A percentile compares a stretch with the other conserved stretches of the same genome.
Evolutionary conservation across 2,113 vertebrate genomes (phyloP).

Genomic region (Ondatra zibethicus): DNA sequence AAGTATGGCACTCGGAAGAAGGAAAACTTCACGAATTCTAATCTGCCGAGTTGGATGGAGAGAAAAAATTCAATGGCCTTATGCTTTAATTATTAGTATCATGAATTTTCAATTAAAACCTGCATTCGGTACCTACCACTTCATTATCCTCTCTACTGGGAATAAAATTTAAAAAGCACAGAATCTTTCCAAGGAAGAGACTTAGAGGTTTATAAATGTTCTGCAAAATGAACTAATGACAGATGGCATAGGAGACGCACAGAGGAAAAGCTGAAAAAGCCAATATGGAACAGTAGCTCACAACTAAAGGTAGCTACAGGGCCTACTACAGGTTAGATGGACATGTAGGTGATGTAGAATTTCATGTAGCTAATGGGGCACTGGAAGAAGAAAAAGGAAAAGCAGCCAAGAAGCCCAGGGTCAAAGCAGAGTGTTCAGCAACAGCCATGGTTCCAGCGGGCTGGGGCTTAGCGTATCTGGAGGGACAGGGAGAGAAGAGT

Average conservation of each 20-base stretch:
- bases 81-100: conserved; percentile 53
- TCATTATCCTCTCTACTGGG: not conserved
- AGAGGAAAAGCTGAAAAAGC: not conserved
- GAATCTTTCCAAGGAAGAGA: not conserved
- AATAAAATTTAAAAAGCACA: conserved; percentile 11
- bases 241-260: not conserved
- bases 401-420: not conserved
- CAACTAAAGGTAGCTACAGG: not conserved
- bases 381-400: not conserved
- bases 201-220: not conserved
- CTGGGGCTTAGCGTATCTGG: not conserved
- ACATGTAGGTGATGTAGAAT: not conserved
- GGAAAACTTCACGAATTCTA: conserved; percentile 22
- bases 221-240: not conserved
- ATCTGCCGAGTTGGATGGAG: not conserved
- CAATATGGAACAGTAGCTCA: not conserved
- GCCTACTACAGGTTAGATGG: not conserved
- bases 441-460: not conserved
- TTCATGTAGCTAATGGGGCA: not conserved
- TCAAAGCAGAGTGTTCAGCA: not conserved
- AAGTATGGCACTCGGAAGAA: not conserved
- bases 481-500: not conserved
- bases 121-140: not conserved
- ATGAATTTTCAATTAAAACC: conserved; percentile 33
- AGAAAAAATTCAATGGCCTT: not conserved